Percentiles rank a stretch among this genome's conserved stretches.
Conservation (phyloP, 2,113 vertebrate species). For the Macquaria ambigua region DNA sequence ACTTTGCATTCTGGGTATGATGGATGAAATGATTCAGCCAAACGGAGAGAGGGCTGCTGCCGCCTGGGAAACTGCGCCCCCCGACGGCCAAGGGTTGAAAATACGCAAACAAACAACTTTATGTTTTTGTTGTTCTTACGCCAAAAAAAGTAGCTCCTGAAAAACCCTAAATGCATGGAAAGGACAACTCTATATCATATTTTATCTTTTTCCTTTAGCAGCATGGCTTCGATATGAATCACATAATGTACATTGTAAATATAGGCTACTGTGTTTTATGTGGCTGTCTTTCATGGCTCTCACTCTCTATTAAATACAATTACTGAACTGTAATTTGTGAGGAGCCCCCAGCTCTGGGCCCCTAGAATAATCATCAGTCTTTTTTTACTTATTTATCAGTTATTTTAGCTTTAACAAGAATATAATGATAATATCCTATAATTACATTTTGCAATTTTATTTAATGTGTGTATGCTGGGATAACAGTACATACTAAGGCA, state of each 20-base stretch:
- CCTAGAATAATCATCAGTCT: not conserved
- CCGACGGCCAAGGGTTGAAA: not conserved
- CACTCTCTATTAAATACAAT: no score
- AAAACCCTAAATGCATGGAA: not conserved
- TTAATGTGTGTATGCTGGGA: not conserved
- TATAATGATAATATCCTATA: not conserved
- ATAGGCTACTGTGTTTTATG: not conserved
- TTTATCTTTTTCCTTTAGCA: not conserved
- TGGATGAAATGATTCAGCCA: conserved; percentile 79
- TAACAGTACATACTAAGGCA: not conserved
- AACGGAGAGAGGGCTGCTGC: conserved; percentile 28
- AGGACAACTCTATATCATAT: not conserved
- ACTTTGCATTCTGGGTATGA: conserved; percentile 90
- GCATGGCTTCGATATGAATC: not conserved
- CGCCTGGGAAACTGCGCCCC: conserved; percentile 40
- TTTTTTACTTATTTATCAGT: not conserved
- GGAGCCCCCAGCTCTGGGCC: no score
- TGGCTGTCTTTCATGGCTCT: no score
- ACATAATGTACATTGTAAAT: not conserved
- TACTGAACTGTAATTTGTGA: no score
- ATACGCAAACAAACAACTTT: not conserved
- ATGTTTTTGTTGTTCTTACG: not conserved
- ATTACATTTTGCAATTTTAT: not conserved
- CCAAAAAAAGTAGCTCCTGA: not conserved
- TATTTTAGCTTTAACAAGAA: not conserved